These are phyloP conservation scores for Darevskia mixta DNA, from an alignment of 2,797 vertebrate genomes.

Conservation along the genomic window DNA sequence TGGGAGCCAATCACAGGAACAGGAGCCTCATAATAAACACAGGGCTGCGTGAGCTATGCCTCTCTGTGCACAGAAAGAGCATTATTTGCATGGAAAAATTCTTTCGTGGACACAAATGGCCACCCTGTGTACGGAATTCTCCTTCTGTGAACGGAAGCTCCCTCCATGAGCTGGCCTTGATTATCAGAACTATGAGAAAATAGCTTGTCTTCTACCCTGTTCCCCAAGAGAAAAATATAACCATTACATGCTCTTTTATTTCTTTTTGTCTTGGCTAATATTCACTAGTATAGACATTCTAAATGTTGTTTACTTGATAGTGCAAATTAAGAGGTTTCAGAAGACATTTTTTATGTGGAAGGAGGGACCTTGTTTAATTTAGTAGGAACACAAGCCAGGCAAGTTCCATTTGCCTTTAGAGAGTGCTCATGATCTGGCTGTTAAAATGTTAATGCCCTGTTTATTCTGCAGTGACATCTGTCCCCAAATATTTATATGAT, in stretches of 20 bases:
- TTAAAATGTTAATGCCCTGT: conserved; percentile 38
- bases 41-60: not conserved
- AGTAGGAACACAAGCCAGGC: conserved; percentile 29
- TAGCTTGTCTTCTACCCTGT: not conserved
- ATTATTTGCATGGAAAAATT: not conserved
- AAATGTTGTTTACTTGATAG: conserved; percentile 9
- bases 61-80: not conserved
- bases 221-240: not conserved
- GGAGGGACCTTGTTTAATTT: conserved; percentile 42
- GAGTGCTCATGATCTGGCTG: conserved; percentile 24
- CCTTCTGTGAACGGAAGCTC: not conserved
- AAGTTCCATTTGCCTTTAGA: conserved; percentile 18
- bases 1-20: not conserved
- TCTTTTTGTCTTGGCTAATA: not conserved
- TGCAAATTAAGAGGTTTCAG: conserved; percentile 14
- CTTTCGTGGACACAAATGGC: not conserved
- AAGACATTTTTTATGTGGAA: conserved; percentile 18
- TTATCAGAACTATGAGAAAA: not conserved
- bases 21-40: not conserved
- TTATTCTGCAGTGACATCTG: conserved; percentile 20
- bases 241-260: not conserved
- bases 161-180: not conserved
- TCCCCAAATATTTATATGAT: conserved; percentile 15
- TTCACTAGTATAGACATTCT: not conserved
- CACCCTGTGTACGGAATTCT: too few species aligned